phyloP scores from a whole-genome alignment of 1,140 invertebrate genomes.

The Pseudomyrmex sp. region DNA sequence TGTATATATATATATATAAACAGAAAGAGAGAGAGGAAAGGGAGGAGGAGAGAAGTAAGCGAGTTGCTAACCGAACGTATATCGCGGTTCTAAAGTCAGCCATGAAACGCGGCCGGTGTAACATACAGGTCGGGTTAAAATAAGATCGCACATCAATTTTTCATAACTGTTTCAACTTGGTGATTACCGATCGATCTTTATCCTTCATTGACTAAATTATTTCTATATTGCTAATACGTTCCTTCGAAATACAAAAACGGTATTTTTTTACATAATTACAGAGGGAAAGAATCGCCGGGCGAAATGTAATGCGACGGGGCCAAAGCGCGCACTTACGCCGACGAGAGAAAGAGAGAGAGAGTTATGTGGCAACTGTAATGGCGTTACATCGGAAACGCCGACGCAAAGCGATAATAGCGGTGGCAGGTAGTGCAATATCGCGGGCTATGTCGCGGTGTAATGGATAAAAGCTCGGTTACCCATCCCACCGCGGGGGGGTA shows the following conservation, averaged over 20 bases:
- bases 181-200: not conserved
- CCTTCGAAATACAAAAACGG: too few species aligned
- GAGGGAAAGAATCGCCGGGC: too few species aligned
- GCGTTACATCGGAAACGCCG: not conserved
- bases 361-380: slow-evolving; percentile 1
- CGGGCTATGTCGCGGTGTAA: slow-evolving; percentile 3
- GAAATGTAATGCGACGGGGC: not conserved
- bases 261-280: too few species aligned
- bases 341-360: not conserved
- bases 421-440: slow-evolving; percentile 9
- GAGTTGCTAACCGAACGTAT: not conserved
- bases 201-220: not conserved
- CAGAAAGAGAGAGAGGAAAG: too few species aligned
- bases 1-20: not conserved
- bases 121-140: slow-evolving; percentile 1
- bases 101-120: not conserved
- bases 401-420: slow-evolving; percentile 10
- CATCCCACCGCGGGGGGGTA: not conserved
- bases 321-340: not conserved
- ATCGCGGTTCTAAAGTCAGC: not conserved
- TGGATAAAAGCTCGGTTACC: slow-evolving; percentile 34
- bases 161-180: not conserved
- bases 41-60: not conserved
- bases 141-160: not conserved
- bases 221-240: not conserved